Evolutionary conservation across 2,797 vertebrate species (phyloP), one percentile per base, ranked within the genome.

Genomic region (Cryptoprocta ferox): DNA sequence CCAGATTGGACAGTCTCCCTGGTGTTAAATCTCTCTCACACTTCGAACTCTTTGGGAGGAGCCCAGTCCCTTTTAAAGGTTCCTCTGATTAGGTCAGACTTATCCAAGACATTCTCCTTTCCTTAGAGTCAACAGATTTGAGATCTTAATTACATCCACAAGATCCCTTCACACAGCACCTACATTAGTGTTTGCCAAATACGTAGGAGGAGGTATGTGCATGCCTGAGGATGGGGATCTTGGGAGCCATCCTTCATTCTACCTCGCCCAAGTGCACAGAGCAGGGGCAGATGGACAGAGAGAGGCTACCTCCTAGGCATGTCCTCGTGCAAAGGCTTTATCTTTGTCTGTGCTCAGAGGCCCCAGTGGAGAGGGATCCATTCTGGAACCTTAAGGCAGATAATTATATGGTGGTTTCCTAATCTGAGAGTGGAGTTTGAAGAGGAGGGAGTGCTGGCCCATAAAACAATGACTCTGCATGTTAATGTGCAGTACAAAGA

Each of bases 401-500:
- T 71, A 91, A 91, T 92, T 75, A 81, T 9, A 39, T 6, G 63
- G 71, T 78, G 56, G 50, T 26, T 68, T 92, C 93, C 87, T 70
- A 93, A 93, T 95, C 65, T 59, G 59, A 88, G 70, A 86, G 94
- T 35, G 9, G 85, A 37, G 78, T 68, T 84, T 59, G 35, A 45
- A 81, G 73, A 63, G n/a, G 80, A 87, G n/a, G 48, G 75, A 21
- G 19, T 15, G 19, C 26, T 78, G 61, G 48, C 71, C 85, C 28
- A 37, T 7, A 39, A 87, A 86, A 89, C 88, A 97, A 95, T 16
- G 89, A n/a, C 39, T 66, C 73, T 63, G 81, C 71, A 75, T 92
- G 85, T 45, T 90, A 94, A 96, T 82, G 24, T 32, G 35, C 42
- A 26, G 14, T 37, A 35, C 78, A 92, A 91, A 97, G 81, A 87